Base-by-base conservation (phyloP, 2,888 invertebrate species). In the Epinotia demarniana region DNA sequence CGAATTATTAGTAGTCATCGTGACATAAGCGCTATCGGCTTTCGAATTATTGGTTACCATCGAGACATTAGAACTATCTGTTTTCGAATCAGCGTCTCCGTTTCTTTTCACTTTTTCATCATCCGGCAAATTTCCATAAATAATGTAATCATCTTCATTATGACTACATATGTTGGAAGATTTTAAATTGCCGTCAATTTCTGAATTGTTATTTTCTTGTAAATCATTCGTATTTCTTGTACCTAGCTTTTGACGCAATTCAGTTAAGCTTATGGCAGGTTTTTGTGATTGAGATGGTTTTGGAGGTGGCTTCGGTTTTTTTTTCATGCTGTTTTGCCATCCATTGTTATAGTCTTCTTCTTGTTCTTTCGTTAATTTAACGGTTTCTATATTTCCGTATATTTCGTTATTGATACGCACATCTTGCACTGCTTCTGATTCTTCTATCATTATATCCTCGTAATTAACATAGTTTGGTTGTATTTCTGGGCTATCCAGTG, bases 91-190 rank as follows among this genome's bases (percentile, higher is more conserved):
- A 55, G 60, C n/a, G 23, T 75, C 71, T 13, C 58, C 64, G 53
- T 75, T 46, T 57, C 63, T 64, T 18, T 60, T 70, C 3, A 80
- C 84, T 80, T 88, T 89, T 72, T 83, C 80, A 73, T 89, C 87
- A 78, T 88, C 86, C 1, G 86, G 82, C 57, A 87, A 77, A 78
- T 87, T 90, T 19, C 69, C 69, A 60, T 53, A 58, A 18, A 69
- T 43, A 27, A 33, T 55, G 16, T 18, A n/a, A 39, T 43, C 6
- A 19, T 5, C 53, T 53, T 33, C 11, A 3, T 46, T 46, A n/a
- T 60, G 46, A 60, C 1, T 23, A 3, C 55, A 16, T 16, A 5
- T 19, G 18, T 4, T 27, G 5, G 18, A 11, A 49, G 53, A 53
- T 53, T 67, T 43, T 19, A 53, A 19, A 19, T 39, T 19, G 12